Percentiles rank a stretch among this genome's conserved stretches.
Conservation (phyloP, 2,888 invertebrate species). For the Cheilosia grossa region DNA sequence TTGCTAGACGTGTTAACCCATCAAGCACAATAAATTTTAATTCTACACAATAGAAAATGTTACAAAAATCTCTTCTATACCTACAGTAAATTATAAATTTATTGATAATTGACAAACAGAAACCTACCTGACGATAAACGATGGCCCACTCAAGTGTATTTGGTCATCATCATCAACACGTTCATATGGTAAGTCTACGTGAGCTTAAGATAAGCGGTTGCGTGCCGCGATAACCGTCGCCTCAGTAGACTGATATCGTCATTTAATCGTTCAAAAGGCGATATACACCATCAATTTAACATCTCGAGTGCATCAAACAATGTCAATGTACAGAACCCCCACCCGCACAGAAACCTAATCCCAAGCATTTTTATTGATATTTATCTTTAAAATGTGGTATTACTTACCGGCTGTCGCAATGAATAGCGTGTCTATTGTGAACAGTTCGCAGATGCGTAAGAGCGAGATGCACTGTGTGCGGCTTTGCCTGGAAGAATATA, state of each 20-base stretch:
- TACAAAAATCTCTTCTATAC: slow-evolving; percentile 9
- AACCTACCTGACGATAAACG: slow-evolving; percentile 26
- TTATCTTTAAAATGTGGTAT: slow-evolving; percentile 36
- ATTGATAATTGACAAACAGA: slow-evolving; percentile 21
- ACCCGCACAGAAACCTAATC: neutral
- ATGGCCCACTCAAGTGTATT: slow-evolving; percentile 26
- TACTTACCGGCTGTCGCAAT: slow-evolving; percentile 26
- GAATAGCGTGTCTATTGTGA: slow-evolving; percentile 65
- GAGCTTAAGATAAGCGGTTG: slow-evolving; percentile 64
- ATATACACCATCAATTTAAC: slow-evolving; percentile 8
- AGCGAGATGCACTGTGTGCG: slow-evolving; percentile 38
- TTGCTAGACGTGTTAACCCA: slow-evolving; percentile 15
- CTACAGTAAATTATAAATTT: slow-evolving; percentile 18
- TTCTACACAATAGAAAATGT: slow-evolving; percentile 1
- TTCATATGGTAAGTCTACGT: slow-evolving; percentile 26
- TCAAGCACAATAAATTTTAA: slow-evolving; percentile 26
- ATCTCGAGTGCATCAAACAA: slow-evolving; percentile 28
- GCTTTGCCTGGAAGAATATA: slow-evolving; percentile 62
- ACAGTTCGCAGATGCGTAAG: slow-evolving; percentile 22
- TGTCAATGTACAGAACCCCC: neutral
- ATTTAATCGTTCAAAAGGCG: neutral
- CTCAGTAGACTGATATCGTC: neutral
- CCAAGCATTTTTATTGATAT: slow-evolving; percentile 5
- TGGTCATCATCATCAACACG: slow-evolving; percentile 42
- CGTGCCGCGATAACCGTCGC: slow-evolving; percentile 66